Evolutionary conservation across 1,140 invertebrate species (phyloP), one percentile per base, ranked within the genome.

Genomic region (Aethina tumida): DNA sequence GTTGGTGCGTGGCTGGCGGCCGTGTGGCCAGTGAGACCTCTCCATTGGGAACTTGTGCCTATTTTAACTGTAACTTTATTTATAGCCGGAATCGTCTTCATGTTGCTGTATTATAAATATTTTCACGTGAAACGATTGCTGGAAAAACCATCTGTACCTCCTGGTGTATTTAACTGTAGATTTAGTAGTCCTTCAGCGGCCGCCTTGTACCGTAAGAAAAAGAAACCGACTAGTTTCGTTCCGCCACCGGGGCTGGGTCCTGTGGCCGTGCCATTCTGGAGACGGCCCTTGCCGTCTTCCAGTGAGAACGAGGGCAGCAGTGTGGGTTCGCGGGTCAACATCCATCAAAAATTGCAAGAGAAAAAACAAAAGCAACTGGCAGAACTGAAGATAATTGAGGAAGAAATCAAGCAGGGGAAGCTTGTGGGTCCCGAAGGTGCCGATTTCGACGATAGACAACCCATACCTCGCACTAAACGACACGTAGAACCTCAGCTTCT

Each of bases 291-390:
- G 8, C 77, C 79, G 1, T 60, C 58, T 5, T 77, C 69, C 27
- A 82, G 69, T 52, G 81, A 85, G 52, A 77, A 77, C 43, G 83
- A 86, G 55, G 35, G 51, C 5, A 52, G 73, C 15, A 77, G 77
- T 46, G 74, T 81, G 1, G 77, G 81, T 1, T 85, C 81, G 1
- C 59, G 79, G 9, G 79, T 88, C 2, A 85, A 89, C 52, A 90
- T 91, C 43, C 79, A 86, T 45, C 82, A 87, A 48, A 91, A 91
- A 55, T 60, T 91, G 1, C 79, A 86, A 52, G 84, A 89, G 56
- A 91, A 91, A 58, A 88, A 88, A 45, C 82, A 86, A 50, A 86
- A 90, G 47, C 86, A 91, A 47, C 61, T 91, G 2, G 80, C 84
- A 0, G 85, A 91, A 57, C 56, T 91, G 7, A 68, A 79, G 37